Evolutionary conservation across 2,113 vertebrate genomes (phyloP).

Genomic region (Malurus alboscapulatus): DNA sequence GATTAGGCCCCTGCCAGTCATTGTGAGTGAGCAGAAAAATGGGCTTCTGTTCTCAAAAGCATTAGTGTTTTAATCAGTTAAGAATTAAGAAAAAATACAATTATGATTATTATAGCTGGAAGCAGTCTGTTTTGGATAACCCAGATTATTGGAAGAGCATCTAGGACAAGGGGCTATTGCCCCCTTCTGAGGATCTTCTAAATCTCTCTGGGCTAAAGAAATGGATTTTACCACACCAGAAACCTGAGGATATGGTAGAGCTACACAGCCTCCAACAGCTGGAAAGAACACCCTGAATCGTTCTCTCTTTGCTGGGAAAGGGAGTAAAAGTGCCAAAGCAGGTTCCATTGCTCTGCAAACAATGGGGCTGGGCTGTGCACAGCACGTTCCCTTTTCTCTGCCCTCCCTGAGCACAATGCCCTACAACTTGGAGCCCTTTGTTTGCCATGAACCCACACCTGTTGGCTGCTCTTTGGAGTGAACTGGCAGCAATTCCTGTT

Average conservation of each 20-base stretch:
- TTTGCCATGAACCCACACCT: neutral
- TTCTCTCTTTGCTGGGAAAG: neutral
- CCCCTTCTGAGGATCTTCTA: neutral
- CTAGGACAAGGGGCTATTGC: neutral
- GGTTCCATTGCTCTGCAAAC: neutral
- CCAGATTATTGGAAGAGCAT: neutral
- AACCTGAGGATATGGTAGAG: neutral
- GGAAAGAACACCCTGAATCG: neutral
- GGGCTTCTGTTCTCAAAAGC: neutral
- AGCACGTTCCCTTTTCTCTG: neutral
- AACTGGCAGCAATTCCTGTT: neutral
- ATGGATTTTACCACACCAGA: neutral
- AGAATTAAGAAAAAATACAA: neutral
- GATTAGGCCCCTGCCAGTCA: neutral
- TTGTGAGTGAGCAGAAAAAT: neutral
- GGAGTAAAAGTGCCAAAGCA: slow-evolving; percentile 12
- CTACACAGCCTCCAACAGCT: neutral
- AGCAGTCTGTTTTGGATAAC: neutral
- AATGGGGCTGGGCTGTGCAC: neutral
- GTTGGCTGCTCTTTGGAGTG: neutral
- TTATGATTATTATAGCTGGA: neutral
- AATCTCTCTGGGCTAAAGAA: neutral
- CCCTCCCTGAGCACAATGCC: neutral
- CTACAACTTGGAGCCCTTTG: neutral
- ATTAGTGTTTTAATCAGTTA: neutral